Percentiles rank a stretch among this genome's conserved stretches.
Conservation (phyloP, 2,888 invertebrate species). For the Onchidella celtica region DNA sequence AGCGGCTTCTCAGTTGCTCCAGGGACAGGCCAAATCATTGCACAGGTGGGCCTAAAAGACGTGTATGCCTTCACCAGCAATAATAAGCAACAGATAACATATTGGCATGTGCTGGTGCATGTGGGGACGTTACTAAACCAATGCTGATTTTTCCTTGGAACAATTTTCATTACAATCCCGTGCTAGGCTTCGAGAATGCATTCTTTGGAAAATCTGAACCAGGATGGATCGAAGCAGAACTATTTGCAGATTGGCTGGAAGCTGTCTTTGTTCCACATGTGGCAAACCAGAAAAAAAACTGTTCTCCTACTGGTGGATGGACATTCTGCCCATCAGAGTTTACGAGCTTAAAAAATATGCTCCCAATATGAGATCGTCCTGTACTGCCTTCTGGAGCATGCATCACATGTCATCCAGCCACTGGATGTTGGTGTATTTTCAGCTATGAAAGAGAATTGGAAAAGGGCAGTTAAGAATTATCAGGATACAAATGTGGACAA, state of each 20-base stretch:
- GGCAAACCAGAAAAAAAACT: background rate
- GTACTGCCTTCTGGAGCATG: constrained; percentile 52
- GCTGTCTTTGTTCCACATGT: constrained; percentile 3
- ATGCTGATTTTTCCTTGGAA: background rate
- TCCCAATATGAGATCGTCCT: constrained; percentile 43
- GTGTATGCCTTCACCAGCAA: background rate
- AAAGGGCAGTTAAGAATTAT: background rate
- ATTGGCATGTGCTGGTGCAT: background rate
- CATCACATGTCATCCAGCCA: constrained; percentile 54
- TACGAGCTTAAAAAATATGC: constrained; percentile 25
- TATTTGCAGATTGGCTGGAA: background rate
- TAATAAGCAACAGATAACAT: background rate
- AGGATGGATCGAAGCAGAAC: constrained; percentile 18
- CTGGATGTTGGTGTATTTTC: constrained; percentile 49
- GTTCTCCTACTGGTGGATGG: constrained; percentile 52
- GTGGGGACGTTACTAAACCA: background rate
- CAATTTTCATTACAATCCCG: background rate
- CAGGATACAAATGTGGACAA: background rate
- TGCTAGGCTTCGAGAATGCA: constrained; percentile 13
- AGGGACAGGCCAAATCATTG: too few species aligned
- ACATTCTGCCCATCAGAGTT: constrained; percentile 50
- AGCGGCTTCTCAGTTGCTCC: too few species aligned
- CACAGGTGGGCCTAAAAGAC: too few species aligned
- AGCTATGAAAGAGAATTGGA: constrained; percentile 49
- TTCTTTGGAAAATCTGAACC: background rate